Base-by-base conservation (phyloP, 1,140 invertebrate genomes). In the Drosophila mauritiana region DNA sequence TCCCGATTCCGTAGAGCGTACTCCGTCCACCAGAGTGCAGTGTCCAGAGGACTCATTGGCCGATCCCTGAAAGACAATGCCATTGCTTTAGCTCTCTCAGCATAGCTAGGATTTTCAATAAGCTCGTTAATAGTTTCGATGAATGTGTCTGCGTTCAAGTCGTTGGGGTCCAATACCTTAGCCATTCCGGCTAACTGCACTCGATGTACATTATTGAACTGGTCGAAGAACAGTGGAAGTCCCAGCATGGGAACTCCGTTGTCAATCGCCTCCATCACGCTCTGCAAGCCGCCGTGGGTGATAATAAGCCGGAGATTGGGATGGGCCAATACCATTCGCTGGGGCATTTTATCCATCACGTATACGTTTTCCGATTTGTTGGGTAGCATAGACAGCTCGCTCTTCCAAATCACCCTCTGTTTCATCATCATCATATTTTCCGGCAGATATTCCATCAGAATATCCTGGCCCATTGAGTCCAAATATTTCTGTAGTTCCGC, bases 21-120 rank as follows among this genome's bases (percentile, higher is more conserved):
- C 77, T 95, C 94, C 0, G 94, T 93, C 95, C 94, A 95, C 89
- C 93, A 95, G 13, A 94, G 90, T 3, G 94, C 94, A 3, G 92
- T 93, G 4, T 95, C 94, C 46, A 94, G 51, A 0, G 94, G 92
- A 12, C 90, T 81, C 59, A 93, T 70, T 0, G 94, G 94, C 37
- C 93, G 90, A 73, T 95, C 94, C 45, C 78, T 90, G 62, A 94
- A 94, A 6, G 92, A 75, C 36, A 56, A 56, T 0, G 94, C 94
- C 12, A 94, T 64, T 91, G 92, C 43, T 11, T 57, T 61, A 1
- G 75, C 80, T 1, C 31, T 65, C 5, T 5, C 0, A 0, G 42
- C 15, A 12, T 83, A 83, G 0, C 1, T 22, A 0, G 81, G 64
- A 11, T 78, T 65, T 8, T 74, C 43, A 2, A 85, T 7, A 1